phyloP scores from a whole-genome alignment of 2,888 invertebrate species.

The Cheilosia scutellata region DNA sequence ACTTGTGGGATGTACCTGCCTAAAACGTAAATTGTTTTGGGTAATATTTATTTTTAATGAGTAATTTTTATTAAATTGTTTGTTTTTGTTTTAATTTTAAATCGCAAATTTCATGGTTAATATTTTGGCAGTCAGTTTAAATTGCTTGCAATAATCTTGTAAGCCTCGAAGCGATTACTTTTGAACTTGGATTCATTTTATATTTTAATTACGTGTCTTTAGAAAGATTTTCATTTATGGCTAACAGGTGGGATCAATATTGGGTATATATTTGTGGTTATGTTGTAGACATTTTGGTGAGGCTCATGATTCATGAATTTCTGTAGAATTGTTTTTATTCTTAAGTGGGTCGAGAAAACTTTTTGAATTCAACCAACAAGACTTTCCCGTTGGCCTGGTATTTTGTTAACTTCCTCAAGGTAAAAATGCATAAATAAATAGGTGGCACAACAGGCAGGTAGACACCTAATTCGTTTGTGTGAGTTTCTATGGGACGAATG shows the following conservation, averaged over 20 bases:
- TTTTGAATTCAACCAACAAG: too few relatives aligned
- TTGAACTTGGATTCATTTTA: neutral
- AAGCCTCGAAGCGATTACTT: neutral
- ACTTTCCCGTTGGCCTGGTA: too few relatives aligned
- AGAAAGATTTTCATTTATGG: neutral
- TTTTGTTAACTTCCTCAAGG: too few relatives aligned
- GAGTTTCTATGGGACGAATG: too few relatives aligned
- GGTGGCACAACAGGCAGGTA: too few relatives aligned
- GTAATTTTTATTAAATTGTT: slow-evolving; percentile 3
- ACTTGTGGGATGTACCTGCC: slow-evolving; percentile 20
- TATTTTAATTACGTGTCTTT: neutral
- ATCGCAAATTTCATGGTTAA: slow-evolving; percentile 22
- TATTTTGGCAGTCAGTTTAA: slow-evolving; percentile 9
- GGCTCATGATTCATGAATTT: too few relatives aligned
- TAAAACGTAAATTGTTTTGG: neutral
- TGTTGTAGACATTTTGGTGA: neutral
- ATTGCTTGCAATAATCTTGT: neutral
- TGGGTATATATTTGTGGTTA: neutral
- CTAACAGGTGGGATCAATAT: slow-evolving; percentile 7
- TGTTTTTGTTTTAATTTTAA: neutral
- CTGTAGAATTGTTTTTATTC: too few relatives aligned
- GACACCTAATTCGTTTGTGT: too few relatives aligned
- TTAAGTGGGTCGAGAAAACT: too few relatives aligned
- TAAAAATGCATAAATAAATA: too few relatives aligned
- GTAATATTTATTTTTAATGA: neutral